phyloP scores from a whole-genome alignment of 2,113 vertebrate genomes.

The Propithecus coquereli region DNA sequence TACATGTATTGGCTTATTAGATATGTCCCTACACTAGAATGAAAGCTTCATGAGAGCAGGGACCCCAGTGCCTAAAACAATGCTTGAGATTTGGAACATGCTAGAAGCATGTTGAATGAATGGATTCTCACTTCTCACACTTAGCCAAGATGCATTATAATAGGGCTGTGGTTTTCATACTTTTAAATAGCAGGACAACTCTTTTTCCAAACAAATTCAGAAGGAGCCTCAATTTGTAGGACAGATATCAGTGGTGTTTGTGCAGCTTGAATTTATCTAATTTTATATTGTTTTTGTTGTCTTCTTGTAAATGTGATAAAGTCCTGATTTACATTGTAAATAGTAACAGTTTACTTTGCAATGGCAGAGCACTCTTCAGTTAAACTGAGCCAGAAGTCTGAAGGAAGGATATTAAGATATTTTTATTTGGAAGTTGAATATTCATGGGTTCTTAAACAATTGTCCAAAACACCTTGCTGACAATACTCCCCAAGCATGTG shows the following conservation, averaged over 20 bases:
- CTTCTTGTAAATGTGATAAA: constrained; percentile 25
- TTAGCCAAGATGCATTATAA: background rate
- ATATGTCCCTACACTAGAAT: background rate
- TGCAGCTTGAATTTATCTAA: background rate
- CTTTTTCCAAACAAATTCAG: background rate
- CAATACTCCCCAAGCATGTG: background rate
- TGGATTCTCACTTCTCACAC: background rate
- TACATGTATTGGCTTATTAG: background rate
- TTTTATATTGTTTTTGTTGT: constrained; percentile 7
- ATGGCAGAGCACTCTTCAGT: background rate
- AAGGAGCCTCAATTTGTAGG: background rate
- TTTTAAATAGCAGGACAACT: background rate
- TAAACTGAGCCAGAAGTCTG: background rate
- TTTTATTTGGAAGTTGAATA: constrained; percentile 25
- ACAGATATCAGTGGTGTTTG: background rate
- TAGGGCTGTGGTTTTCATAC: background rate
- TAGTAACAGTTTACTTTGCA: background rate
- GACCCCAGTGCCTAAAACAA: background rate
- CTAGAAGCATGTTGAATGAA: background rate
- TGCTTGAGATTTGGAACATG: background rate
- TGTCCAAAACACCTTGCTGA: background rate
- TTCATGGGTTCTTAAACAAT: background rate
- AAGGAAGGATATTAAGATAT: background rate
- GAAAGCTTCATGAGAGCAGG: background rate
- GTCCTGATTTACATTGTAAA: background rate